Evolutionary conservation across 92 coral and sea anemone genomes (phyloP), one percentile per base, ranked within the genome.

Genomic region (Palythoa grandiflora): DNA sequence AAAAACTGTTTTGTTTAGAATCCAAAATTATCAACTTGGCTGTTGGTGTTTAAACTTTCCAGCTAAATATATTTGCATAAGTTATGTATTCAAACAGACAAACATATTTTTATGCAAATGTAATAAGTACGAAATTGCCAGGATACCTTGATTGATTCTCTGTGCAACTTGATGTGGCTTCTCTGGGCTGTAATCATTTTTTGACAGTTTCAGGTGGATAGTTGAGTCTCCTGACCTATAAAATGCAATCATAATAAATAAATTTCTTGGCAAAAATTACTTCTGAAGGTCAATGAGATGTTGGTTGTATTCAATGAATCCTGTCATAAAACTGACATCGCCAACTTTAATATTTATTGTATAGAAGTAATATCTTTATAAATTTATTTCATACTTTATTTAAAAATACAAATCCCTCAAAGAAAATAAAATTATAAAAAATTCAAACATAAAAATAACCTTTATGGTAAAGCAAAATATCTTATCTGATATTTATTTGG

Each of bases 111-210:
- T 28, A 68, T 50, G 87, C 68, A 12, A 84, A 50, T 70, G 53
- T 37, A 74, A 47, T 73, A 51, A 84, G 48, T 14, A 2, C 9
- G 73, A 40, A 36, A 51, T 60, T 14, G 71, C n/a, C 73, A 44
- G 36, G 47, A 6, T 71, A 97, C 99, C 99, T 89, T 93, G 87
- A 71, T 95, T 93, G 83, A 97, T 95, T 84, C 98, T 91, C 73
- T 94, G 89, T 6, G 91, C 98, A 15, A 97, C 96, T 59, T 93
- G 93, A 20, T 88, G 39, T 9, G 96, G 98, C 72, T 91, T 87
- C 80, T 91, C 96, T 71, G 91, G 95, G 11, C 92, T 95, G 89
- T 95, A 95, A 19, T 88, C 80, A 60, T 94, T 95, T 55, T 92
- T 74, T 15, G 92, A 86, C 88, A 92, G 84, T 73, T 89, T 92